Conservation (phyloP, 2,888 invertebrate species). For the Ferdinandea cuprea region DNA sequence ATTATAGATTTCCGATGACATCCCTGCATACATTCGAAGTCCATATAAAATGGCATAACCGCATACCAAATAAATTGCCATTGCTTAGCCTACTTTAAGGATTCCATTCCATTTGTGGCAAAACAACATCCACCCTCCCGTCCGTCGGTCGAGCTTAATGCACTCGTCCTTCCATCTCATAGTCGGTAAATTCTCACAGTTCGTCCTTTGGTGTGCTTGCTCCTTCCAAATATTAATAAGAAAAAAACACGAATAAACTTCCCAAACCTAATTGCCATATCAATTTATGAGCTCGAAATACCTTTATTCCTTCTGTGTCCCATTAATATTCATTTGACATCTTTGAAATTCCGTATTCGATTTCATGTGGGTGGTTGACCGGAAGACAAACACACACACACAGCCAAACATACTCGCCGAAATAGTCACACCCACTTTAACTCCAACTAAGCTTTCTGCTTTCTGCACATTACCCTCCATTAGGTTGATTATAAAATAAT, state of each 20-base stretch:
- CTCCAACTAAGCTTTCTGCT: not conserved
- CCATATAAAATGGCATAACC: slow-evolving; percentile 29
- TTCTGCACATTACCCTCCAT: slow-evolving; percentile 34
- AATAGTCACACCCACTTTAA: slow-evolving; percentile 16
- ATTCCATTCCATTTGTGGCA: slow-evolving; percentile 27
- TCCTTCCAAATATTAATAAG: no score
- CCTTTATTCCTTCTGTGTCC: slow-evolving; percentile 48
- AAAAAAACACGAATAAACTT: not conserved
- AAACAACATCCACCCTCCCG: not conserved
- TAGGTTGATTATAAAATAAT: slow-evolving; percentile 62
- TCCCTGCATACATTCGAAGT: not conserved
- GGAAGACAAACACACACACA: slow-evolving; percentile 24
- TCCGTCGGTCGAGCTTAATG: no score
- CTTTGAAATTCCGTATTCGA: slow-evolving; percentile 59
- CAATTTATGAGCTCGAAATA: slow-evolving; percentile 63
- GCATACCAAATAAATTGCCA: slow-evolving; percentile 28
- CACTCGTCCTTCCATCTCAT: not conserved
- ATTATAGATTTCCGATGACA: not conserved
- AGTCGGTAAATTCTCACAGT: slow-evolving; percentile 42
- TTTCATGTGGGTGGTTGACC: slow-evolving; percentile 49
- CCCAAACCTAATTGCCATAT: slow-evolving; percentile 62
- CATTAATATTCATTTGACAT: slow-evolving; percentile 65
- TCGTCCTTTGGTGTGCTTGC: not conserved
- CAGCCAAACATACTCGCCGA: no score
- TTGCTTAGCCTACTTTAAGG: slow-evolving; percentile 22